Conservation (phyloP, 1,140 invertebrate species). For the Drosophila dunni region DNA sequence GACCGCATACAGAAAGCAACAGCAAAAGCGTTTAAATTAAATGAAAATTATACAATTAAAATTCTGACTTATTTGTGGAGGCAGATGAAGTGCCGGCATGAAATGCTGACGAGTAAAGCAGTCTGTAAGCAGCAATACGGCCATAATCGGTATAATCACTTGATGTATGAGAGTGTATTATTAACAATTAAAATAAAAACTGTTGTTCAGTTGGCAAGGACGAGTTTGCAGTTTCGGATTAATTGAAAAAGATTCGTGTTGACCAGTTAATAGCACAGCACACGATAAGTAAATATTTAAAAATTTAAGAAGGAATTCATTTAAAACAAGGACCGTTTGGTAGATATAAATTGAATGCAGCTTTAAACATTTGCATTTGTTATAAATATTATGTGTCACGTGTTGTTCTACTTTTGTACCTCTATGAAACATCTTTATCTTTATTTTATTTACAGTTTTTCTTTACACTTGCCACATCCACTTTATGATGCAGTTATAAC, state of each 20-base stretch:
- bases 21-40: conserved; percentile 54
- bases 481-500: neutral
- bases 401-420: too few species aligned
- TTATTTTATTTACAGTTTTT: conserved; percentile 46
- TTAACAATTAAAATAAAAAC: neutral
- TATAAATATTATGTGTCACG: too few species aligned
- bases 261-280: too few species aligned
- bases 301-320: too few species aligned
- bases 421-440: conserved; percentile 19
- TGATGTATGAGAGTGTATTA: conserved; percentile 18
- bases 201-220: neutral
- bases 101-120: conserved; percentile 26
- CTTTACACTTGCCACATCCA: conserved; percentile 23
- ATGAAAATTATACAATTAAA: conserved; percentile 76
- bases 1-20: conserved; percentile 5
- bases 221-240: neutral
- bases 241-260: neutral
- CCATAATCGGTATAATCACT: conserved; percentile 46
- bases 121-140: conserved; percentile 27
- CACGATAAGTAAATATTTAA: too few species aligned
- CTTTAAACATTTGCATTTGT: too few species aligned
- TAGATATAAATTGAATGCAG: too few species aligned
- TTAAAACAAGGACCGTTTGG: too few species aligned
- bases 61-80: conserved; percentile 40
- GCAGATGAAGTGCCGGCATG: conserved; percentile 5